Evolutionary conservation across 1,140 invertebrate genomes (phyloP).

Genomic region (Venustaconcha ellipsiformis): DNA sequence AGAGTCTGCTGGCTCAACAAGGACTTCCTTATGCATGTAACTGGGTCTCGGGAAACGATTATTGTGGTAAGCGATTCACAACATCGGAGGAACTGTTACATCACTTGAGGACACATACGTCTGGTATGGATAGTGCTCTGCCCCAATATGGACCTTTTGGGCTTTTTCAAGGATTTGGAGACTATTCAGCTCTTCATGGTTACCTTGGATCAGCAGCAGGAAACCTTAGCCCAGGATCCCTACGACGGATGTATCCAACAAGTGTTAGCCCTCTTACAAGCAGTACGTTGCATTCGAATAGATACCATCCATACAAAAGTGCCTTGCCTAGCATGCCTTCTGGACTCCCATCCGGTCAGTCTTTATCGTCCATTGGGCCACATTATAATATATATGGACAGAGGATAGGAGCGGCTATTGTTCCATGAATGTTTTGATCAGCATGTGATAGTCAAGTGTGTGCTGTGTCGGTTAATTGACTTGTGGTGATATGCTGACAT

Average conservation of each 20-base stretch:
- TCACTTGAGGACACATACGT: conserved; percentile 93
- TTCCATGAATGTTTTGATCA: conserved; percentile 62
- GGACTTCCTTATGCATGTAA: conserved; percentile 79
- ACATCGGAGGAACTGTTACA: conserved; percentile 96
- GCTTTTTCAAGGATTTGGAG: conserved; percentile 42
- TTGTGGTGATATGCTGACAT: too few species aligned
- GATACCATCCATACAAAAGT: conserved; percentile 88
- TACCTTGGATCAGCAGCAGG: conserved; percentile 70
- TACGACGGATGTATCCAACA: conserved; percentile 85
- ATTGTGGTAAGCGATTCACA: conserved; percentile 94
- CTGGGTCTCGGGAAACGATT: conserved; percentile 88
- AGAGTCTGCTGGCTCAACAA: conserved; percentile 30
- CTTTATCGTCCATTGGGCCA: conserved; percentile 79
- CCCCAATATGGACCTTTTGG: conserved; percentile 51
- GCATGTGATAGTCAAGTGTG: too few species aligned
- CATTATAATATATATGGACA: conserved; percentile 90
- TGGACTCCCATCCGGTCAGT: conserved; percentile 65
- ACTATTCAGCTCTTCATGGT: conserved; percentile 38
- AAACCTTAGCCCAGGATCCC: conserved; percentile 65
- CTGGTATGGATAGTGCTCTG: conserved; percentile 70
- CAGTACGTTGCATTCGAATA: conserved; percentile 76
- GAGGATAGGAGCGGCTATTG: conserved; percentile 86
- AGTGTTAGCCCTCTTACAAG: conserved; percentile 83
- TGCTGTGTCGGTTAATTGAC: too few species aligned
- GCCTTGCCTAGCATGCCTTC: conserved; percentile 50